Evolutionary conservation across 2,113 vertebrate species (phyloP).

Genomic region (Sinocyclocheilus anophthalmus): DNA sequence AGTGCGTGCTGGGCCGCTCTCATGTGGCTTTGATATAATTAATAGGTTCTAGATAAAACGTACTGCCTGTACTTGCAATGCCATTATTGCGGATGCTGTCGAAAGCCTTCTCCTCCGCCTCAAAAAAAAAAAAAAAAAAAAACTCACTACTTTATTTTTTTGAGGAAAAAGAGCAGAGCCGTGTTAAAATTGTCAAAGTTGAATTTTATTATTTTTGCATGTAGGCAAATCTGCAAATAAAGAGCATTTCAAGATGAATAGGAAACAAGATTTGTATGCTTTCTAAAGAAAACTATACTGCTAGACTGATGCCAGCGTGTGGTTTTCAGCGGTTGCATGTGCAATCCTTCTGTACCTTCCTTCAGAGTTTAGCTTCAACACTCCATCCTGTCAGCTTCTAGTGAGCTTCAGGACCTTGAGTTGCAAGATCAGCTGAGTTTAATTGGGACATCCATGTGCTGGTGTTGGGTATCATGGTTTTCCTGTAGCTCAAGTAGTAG

Average conservation of each 20-base stretch:
- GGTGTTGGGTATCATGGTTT: not conserved
- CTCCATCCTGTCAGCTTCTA: not conserved
- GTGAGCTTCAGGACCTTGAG: not conserved
- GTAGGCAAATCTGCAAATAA: not conserved
- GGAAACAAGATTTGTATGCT: not conserved
- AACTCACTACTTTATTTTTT: not conserved
- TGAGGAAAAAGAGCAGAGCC: not conserved
- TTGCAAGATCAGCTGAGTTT: not conserved
- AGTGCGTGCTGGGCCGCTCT: conserved; percentile 35
- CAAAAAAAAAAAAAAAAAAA: too few species aligned
- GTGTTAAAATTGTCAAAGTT: conserved; percentile 1
- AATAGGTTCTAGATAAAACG: conserved; percentile 38
- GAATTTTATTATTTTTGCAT: not conserved
- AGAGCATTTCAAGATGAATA: not conserved
- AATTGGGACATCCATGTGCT: not conserved
- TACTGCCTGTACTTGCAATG: conserved; percentile 37
- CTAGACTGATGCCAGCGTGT: not conserved
- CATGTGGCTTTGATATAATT: conserved; percentile 44
- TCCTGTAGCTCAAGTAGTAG: too few species aligned
- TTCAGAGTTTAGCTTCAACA: not conserved
- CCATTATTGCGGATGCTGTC: conserved; percentile 29
- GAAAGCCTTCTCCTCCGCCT: conserved; percentile 26
- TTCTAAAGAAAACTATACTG: not conserved
- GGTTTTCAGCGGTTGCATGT: not conserved
- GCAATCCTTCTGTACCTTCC: not conserved